These are phyloP conservation scores for Drosophila ercepeae DNA, from an alignment of 1,140 invertebrate species.

Conservation along the genomic window DNA sequence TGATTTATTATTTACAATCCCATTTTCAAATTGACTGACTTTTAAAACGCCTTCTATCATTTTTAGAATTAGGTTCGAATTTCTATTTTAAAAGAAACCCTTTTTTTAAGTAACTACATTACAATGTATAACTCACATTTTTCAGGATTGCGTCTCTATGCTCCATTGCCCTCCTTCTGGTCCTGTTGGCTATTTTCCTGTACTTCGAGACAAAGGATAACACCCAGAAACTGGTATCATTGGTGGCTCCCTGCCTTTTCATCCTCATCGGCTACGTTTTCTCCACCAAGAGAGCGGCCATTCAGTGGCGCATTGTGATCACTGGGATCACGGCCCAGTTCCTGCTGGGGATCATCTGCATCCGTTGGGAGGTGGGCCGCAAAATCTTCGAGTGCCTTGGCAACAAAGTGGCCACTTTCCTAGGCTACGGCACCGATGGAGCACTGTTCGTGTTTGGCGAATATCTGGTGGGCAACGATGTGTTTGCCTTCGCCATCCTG, in stretches of 20 bases:
- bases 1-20: too few species aligned
- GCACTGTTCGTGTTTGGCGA: slow-evolving; percentile 94
- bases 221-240: slow-evolving; percentile 87
- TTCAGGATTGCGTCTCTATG: slow-evolving; percentile 52
- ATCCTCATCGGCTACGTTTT: slow-evolving; percentile 85
- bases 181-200: slow-evolving; percentile 85
- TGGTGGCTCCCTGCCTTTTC: slow-evolving; percentile 87
- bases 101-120: background rate
- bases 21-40: too few species aligned
- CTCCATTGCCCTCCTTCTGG: slow-evolving; percentile 77
- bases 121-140: too few species aligned
- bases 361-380: slow-evolving; percentile 92
- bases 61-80: too few species aligned
- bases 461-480: slow-evolving; percentile 85
- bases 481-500: slow-evolving; percentile 93
- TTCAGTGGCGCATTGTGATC: slow-evolving; percentile 91
- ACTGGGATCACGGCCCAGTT: slow-evolving; percentile 94
- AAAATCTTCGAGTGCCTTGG: slow-evolving; percentile 92
- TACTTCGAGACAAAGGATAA: slow-evolving; percentile 87
- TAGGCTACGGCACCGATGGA: slow-evolving; percentile 91
- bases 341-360: slow-evolving; percentile 92
- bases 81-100: background rate
- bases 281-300: slow-evolving; percentile 86
- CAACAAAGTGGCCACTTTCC: slow-evolving; percentile 91
- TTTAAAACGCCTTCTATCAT: too few species aligned